phyloP scores from a whole-genome alignment of 2,888 invertebrate genomes.

The Campopleginae sp. region DNA sequence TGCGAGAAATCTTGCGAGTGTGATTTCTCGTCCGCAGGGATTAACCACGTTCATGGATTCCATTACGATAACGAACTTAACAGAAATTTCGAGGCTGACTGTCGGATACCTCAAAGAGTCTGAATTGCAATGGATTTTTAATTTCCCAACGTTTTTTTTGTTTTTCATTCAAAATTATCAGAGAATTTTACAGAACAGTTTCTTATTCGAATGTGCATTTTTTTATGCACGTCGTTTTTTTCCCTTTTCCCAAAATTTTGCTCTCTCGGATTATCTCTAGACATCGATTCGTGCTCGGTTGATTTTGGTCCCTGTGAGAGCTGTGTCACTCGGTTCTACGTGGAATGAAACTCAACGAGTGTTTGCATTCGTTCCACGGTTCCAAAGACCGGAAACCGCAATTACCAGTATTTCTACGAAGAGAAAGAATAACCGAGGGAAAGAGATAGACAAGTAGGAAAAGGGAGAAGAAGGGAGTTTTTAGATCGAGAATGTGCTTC shows the following conservation, averaged over 20 bases:
- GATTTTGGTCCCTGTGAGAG: conserved; percentile 16
- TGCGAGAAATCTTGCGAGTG: conserved; percentile 25
- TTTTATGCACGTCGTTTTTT: background rate
- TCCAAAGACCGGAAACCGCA: conserved; percentile 53
- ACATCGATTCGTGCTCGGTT: conserved; percentile 8
- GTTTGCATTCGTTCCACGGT: conserved; percentile 61
- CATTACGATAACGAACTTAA: conserved; percentile 28
- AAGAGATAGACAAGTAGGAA: background rate
- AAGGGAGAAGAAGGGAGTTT: background rate
- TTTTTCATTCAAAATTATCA: background rate
- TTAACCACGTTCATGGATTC: conserved; percentile 21
- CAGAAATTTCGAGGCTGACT: background rate
- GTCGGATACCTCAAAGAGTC: background rate
- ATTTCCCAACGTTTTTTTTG: background rate
- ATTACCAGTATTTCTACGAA: conserved; percentile 40
- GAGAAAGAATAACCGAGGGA: background rate
- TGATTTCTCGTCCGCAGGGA: conserved; percentile 34
- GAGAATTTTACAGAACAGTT: background rate
- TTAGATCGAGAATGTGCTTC: conserved; percentile 25
- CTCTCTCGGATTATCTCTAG: background rate
- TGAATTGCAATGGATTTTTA: background rate
- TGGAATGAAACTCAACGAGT: conserved; percentile 69
- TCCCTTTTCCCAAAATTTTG: background rate
- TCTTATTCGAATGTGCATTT: background rate
- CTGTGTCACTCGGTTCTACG: conserved; percentile 46